A percentile compares a stretch with the other conserved stretches of the same genome.
Evolutionary conservation across 2,797 vertebrate species (phyloP).

Genomic region (Prionace glauca): DNA sequence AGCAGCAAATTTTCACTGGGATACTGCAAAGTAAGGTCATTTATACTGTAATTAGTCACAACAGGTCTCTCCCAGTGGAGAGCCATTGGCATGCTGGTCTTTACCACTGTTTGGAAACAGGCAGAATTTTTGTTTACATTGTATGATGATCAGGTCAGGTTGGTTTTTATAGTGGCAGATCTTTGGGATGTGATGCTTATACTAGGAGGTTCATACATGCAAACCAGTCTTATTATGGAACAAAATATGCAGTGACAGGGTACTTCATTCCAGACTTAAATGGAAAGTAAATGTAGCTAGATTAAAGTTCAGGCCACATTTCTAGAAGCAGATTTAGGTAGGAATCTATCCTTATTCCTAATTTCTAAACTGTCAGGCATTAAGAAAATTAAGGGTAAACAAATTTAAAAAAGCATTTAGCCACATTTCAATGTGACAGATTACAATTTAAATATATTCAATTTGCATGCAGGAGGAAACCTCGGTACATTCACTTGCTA

Average conservation of each 20-base stretch:
- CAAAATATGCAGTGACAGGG: neutral
- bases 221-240: neutral
- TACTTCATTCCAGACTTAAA: neutral
- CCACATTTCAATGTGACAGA: neutral
- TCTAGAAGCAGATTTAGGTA: neutral
- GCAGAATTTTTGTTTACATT: neutral
- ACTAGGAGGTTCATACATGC: neutral
- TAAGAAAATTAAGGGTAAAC: neutral
- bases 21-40: neutral
- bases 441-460: constrained; percentile 3
- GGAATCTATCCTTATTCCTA: neutral
- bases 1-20: neutral
- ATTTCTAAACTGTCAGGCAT: neutral
- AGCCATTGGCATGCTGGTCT: too few relatives aligned
- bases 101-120: neutral
- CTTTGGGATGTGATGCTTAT: neutral
- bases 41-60: neutral
- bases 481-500: neutral
- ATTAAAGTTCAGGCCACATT: neutral
- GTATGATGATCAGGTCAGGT: neutral
- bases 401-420: neutral
- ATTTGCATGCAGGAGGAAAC: neutral
- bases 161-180: neutral
- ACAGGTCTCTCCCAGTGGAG: neutral
- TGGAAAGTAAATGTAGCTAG: neutral